These are phyloP conservation scores for Drosophila trapezifrons DNA, from an alignment of 1,140 invertebrate species.

Conservation along the genomic window DNA sequence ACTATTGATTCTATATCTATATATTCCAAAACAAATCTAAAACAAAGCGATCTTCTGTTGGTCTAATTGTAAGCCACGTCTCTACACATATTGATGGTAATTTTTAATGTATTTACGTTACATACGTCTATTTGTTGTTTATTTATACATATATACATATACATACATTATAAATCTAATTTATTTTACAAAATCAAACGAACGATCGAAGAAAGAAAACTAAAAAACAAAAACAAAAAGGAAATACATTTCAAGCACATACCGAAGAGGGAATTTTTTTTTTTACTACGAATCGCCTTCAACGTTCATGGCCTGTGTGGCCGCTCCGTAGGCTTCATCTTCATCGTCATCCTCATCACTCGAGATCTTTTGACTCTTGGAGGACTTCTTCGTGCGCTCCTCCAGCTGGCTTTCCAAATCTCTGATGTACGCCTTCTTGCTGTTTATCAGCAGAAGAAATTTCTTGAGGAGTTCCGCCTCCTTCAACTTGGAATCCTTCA, in stretches of 20 bases:
- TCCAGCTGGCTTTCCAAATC: slow-evolving; percentile 47
- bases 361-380: background rate
- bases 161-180: slow-evolving; percentile 75
- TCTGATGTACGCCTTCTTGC: slow-evolving; percentile 57
- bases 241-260: slow-evolving; percentile 53
- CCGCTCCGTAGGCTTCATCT: slow-evolving; percentile 25
- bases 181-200: slow-evolving; percentile 71
- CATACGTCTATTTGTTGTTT: slow-evolving; percentile 76
- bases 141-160: slow-evolving; percentile 74
- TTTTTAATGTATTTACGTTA: slow-evolving; percentile 78
- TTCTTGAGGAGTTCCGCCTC: slow-evolving; percentile 50
- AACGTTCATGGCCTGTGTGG: slow-evolving; percentile 47
- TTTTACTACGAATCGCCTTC: slow-evolving; percentile 2
- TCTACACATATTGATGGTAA: slow-evolving; percentile 68
- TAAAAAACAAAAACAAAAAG: slow-evolving; percentile 25
- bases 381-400: background rate
- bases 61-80: slow-evolving; percentile 69
- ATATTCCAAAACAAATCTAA: slow-evolving; percentile 64
- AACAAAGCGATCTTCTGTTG: slow-evolving; percentile 63
- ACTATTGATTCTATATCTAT: slow-evolving; percentile 45
- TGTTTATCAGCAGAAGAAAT: slow-evolving; percentile 59
- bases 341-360: slow-evolving; percentile 17
- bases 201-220: slow-evolving; percentile 53
- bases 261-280: slow-evolving; percentile 10
- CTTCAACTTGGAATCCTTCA: slow-evolving; percentile 25